Evolutionary conservation across 2,888 invertebrate genomes (phyloP).

Genomic region (Byasa hedistus): DNA sequence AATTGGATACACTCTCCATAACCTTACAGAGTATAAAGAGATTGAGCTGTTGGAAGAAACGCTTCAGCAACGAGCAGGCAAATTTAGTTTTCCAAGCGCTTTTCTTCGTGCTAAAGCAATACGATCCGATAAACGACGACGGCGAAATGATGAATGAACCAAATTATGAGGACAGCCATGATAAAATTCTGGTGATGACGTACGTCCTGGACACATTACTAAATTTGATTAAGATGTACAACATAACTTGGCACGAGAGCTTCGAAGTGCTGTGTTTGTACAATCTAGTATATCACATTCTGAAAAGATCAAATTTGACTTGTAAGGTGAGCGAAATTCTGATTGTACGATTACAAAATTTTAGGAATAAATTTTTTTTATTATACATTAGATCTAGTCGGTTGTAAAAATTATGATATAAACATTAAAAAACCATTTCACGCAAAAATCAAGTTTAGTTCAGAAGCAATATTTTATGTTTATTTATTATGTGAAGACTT

Average conservation of each 20-base stretch:
- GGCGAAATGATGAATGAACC: constrained; percentile 44
- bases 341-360: not conserved
- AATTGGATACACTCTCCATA: constrained; percentile 64
- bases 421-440: no score
- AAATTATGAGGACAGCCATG: constrained; percentile 52
- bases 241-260: constrained; percentile 88
- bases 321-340: constrained; percentile 55
- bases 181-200: constrained; percentile 75
- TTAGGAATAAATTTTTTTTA: no score
- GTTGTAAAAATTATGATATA: no score
- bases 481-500: no score
- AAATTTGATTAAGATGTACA: constrained; percentile 83
- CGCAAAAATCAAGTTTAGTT: no score
- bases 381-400: no score
- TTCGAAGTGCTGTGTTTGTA: constrained; percentile 86
- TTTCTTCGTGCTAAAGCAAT: constrained; percentile 81
- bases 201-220: constrained; percentile 84
- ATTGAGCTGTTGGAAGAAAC: constrained; percentile 78
- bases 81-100: constrained; percentile 82
- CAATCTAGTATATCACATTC: constrained; percentile 59
- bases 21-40: constrained; percentile 78
- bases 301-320: constrained; percentile 60
- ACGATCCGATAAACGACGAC: constrained; percentile 53
- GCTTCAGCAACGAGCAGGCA: constrained; percentile 81
- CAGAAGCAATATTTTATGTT: no score